phyloP scores from a whole-genome alignment of 2,113 vertebrate genomes.

The Kryptolebias marmoratus region DNA sequence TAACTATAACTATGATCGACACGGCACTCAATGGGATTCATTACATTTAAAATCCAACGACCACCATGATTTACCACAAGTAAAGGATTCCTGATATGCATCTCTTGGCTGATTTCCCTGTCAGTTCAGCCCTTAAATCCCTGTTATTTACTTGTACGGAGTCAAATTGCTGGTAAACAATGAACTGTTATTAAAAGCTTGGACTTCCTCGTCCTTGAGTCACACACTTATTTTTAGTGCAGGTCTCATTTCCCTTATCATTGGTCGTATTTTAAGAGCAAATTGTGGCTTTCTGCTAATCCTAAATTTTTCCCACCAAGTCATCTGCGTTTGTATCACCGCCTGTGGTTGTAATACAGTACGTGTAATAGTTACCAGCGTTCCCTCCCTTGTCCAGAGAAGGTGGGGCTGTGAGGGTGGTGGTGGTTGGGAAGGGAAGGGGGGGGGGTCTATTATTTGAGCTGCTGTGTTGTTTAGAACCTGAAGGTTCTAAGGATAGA shows the following conservation, averaged over 20 bases:
- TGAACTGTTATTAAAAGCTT: slow-evolving; percentile 70
- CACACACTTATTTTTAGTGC: slow-evolving; percentile 72
- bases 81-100: slow-evolving; percentile 63
- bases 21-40: slow-evolving; percentile 15
- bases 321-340: slow-evolving; percentile 51
- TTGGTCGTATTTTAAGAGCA: slow-evolving; percentile 67
- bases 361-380: slow-evolving; percentile 66
- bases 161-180: slow-evolving; percentile 70
- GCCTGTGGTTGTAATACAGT: slow-evolving; percentile 66
- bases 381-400: slow-evolving; percentile 15
- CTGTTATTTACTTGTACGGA: slow-evolving; percentile 64
- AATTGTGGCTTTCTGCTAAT: slow-evolving; percentile 69
- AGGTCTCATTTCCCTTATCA: slow-evolving; percentile 72
- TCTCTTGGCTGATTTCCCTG: slow-evolving; percentile 55
- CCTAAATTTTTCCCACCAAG: slow-evolving; percentile 63
- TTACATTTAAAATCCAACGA: slow-evolving; percentile 35
- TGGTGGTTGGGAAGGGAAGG: too few species aligned
- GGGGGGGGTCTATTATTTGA: slow-evolving; percentile 45
- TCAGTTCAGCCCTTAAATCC: slow-evolving; percentile 51
- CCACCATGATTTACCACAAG: slow-evolving; percentile 59
- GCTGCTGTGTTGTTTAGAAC: slow-evolving; percentile 54
- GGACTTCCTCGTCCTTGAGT: slow-evolving; percentile 61
- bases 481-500: slow-evolving; percentile 42
- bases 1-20: background rate
- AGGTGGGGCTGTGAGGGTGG: background rate